Percentiles rank a stretch among this genome's conserved stretches.
phyloP scores from a whole-genome alignment of 2,888 invertebrate genomes.

The Agrochola lota region DNA sequence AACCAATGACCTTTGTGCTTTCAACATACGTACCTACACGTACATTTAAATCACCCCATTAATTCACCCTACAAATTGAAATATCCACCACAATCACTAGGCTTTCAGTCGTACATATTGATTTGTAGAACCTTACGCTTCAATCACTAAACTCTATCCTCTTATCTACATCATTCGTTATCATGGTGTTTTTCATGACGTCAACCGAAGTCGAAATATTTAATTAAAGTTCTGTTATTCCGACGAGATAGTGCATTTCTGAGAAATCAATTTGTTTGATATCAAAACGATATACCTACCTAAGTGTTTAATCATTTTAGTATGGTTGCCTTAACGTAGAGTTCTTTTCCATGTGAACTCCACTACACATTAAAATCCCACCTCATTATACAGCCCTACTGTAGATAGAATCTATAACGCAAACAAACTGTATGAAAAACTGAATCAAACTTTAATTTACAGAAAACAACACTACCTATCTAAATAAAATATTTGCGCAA shows the following conservation, averaged over 20 bases:
- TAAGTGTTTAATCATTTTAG: background rate
- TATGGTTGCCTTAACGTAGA: too few species aligned
- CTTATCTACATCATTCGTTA: background rate
- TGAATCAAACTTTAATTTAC: conserved; percentile 16
- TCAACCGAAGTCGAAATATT: conserved; percentile 11
- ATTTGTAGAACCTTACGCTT: conserved; percentile 20
- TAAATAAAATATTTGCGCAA: background rate
- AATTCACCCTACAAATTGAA: conserved; percentile 35
- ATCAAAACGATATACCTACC: background rate
- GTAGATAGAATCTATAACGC: background rate
- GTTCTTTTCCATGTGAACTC: background rate
- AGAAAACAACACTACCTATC: background rate
- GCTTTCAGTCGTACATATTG: conserved; percentile 25
- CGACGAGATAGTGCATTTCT: conserved; percentile 21
- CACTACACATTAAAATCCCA: background rate
- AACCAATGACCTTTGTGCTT: conserved; percentile 73
- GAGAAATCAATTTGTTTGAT: conserved; percentile 3
- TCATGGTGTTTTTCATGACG: background rate
- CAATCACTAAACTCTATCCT: conserved; percentile 16
- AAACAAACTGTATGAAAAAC: background rate
- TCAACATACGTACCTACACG: conserved; percentile 18
- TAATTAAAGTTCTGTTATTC: conserved; percentile 1
- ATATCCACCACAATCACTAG: conserved; percentile 14
- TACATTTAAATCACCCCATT: conserved; percentile 17
- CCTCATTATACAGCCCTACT: background rate